Conservation (phyloP, 2,888 invertebrate species). For the Epistrophe eligans region DNA sequence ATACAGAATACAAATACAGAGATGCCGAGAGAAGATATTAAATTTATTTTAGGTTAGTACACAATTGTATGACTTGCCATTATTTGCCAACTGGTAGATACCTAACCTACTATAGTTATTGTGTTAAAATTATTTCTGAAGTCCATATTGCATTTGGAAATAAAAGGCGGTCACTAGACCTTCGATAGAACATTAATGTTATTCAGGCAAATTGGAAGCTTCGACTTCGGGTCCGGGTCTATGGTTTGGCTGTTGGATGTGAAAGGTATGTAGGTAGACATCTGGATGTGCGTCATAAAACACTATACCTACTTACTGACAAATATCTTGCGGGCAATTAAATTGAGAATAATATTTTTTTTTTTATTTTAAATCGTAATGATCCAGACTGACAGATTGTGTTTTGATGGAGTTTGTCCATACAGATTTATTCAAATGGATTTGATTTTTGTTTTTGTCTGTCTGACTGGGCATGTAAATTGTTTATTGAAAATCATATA, state of each 20-base stretch:
- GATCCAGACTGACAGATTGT: constrained; percentile 45
- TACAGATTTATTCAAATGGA: constrained; percentile 14
- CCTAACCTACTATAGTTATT: not conserved
- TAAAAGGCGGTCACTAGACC: constrained; percentile 60
- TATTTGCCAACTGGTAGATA: not conserved
- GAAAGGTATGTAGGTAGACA: constrained; percentile 50
- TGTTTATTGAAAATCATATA: not conserved
- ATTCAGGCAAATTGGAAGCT: constrained; percentile 37
- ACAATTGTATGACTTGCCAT: constrained; percentile 2
- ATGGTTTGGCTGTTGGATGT: constrained; percentile 32
- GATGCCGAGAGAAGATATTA: constrained; percentile 18
- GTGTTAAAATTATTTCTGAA: constrained; percentile 8
- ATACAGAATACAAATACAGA: constrained; percentile 7
- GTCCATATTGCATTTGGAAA: constrained; percentile 37
- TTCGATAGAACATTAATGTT: constrained; percentile 54
- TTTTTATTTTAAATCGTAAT: constrained; percentile 15
- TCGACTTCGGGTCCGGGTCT: constrained; percentile 48
- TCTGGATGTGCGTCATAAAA: constrained; percentile 20
- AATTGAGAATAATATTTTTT: constrained; percentile 31
- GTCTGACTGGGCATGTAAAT: not conserved
- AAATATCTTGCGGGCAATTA: constrained; percentile 43
- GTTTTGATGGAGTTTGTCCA: constrained; percentile 11
- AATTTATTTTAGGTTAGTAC: constrained; percentile 22
- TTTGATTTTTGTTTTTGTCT: not conserved
- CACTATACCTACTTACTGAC: not conserved